phyloP scores from a whole-genome alignment of 2,888 invertebrate genomes.

The Aelia acuminata region DNA sequence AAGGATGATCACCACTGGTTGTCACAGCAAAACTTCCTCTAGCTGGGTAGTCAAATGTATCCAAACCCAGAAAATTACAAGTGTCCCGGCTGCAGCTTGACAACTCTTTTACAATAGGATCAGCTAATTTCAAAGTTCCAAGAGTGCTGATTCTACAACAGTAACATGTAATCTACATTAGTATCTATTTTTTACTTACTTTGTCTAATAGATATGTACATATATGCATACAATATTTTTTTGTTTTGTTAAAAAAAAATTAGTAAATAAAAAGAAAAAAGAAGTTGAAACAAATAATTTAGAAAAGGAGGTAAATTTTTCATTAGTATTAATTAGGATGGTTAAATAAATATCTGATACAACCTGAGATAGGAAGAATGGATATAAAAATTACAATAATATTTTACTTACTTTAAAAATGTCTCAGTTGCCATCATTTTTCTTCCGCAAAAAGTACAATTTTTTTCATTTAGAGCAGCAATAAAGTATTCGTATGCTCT shows the following conservation, averaged over 20 bases:
- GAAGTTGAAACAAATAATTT: not conserved
- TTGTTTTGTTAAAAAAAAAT: no score
- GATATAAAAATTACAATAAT: not conserved
- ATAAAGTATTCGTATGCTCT: conserved; percentile 75
- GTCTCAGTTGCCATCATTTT: conserved; percentile 63
- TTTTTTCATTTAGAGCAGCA: conserved; percentile 72
- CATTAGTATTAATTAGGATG: not conserved
- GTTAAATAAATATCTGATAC: not conserved
- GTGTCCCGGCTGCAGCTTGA: conserved; percentile 66
- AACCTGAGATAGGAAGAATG: not conserved
- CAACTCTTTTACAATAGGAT: conserved; percentile 62
- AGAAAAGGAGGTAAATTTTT: not conserved
- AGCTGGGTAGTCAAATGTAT: conserved; percentile 67
- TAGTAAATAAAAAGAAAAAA: no score
- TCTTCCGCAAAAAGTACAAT: conserved; percentile 74
- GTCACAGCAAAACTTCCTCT: conserved; percentile 68
- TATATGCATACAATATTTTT: not conserved
- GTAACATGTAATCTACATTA: not conserved
- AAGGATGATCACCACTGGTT: conserved; percentile 68
- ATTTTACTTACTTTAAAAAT: conserved; percentile 62
- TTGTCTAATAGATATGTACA: no score
- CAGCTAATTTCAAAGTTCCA: conserved; percentile 53
- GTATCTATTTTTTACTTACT: not conserved
- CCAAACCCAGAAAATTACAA: conserved; percentile 68
- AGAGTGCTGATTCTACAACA: conserved; percentile 50